phyloP scores from a whole-genome alignment of 2,888 invertebrate genomes.

The Campoplex nolae region DNA sequence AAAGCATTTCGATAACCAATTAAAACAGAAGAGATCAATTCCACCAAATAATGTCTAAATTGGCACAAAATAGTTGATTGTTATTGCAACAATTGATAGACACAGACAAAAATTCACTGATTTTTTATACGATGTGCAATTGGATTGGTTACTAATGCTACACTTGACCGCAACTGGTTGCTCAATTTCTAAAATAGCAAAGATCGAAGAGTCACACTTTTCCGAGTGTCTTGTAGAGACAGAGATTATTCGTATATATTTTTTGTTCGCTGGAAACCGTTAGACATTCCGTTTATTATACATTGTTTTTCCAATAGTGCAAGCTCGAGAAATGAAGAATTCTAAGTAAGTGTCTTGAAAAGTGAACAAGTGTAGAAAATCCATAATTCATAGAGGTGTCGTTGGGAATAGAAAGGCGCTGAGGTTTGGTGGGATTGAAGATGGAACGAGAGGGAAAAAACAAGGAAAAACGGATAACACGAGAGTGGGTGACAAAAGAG shows the following conservation, averaged over 20 bases:
- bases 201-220: too few species aligned
- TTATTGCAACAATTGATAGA: too few species aligned
- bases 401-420: neutral
- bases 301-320: neutral
- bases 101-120: too few species aligned
- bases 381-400: conserved; percentile 3
- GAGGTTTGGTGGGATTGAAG: neutral
- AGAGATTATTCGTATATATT: neutral
- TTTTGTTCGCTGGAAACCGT: neutral
- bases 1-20: too few species aligned
- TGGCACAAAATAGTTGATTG: too few species aligned
- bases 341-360: neutral
- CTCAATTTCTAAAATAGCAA: too few species aligned
- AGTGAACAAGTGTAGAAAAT: neutral
- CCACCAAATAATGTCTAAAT: neutral
- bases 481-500: conserved; percentile 39
- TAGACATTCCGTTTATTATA: neutral
- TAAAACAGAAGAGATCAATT: neutral
- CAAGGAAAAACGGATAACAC: conserved; percentile 6
- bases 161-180: too few species aligned
- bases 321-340: neutral
- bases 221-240: too few species aligned
- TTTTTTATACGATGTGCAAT: too few species aligned
- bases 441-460: neutral
- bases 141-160: too few species aligned